Evolutionary conservation across 2,113 vertebrate genomes (phyloP), one percentile per base, ranked within the genome.

Genomic region (Asarcornis scutulata): DNA sequence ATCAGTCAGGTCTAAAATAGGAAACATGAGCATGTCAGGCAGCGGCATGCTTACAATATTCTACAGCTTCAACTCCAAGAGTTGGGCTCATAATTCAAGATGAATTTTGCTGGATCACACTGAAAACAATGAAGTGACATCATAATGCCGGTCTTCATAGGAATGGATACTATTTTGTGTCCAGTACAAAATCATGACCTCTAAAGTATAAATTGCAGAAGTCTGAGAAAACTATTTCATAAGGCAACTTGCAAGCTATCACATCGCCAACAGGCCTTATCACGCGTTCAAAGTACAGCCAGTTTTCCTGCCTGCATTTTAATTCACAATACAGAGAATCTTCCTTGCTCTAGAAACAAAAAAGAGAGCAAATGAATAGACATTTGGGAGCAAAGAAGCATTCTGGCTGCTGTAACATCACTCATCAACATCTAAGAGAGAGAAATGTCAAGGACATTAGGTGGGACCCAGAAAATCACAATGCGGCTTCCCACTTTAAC

Each of bases 1-100:
- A 98, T 98, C 98, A 98, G 98, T 98, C 98, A 98, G 97, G 97
- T 98, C 98, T 98, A 98, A 98, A 98, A 99, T 98, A 98, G 98
- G 98, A 98, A 98, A 98, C 98, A 98, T 96, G 98, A 97, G 86
- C 91, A 97, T 94, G 95, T 97, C 97, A 98, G 97, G 94, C 97
- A 92, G 94, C 86, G 77, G 97, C 97, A 98, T 96, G 97, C 98
- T 99, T 98, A 98, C 97, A 98, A 97, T 98, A 97, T 98, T 98
- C 98, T 98, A 97, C 96, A 98, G 97, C 96, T 97, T 96, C 90
- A 85, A 88, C 91, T 98, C 86, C 88, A 96, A 89, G 83, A 95
- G 83, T 92, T 86, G 85, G 97, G 88, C 95, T 97, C 96, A 96
- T 98, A 98, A 98, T 96, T 98, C 96, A 98, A 82, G 91, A 78